phyloP scores from a whole-genome alignment of 2,113 vertebrate species.

The Pangasianodon gigas region DNA sequence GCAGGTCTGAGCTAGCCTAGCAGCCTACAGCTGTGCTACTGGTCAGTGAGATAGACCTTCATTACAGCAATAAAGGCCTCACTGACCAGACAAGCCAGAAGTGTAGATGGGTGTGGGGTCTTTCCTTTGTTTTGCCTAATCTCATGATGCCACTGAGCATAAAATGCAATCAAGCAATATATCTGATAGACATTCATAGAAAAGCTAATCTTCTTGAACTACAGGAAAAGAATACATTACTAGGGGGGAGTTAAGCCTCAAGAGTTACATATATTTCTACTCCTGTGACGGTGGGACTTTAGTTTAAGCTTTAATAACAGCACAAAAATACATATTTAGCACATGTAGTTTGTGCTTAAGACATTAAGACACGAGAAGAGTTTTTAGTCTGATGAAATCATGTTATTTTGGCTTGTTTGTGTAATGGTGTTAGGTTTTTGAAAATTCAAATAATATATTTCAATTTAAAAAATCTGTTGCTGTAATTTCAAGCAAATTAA shows the following conservation, averaged over 20 bases:
- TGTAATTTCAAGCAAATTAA: neutral
- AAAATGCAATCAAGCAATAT: constrained; percentile 41
- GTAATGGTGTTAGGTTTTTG: neutral
- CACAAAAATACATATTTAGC: neutral
- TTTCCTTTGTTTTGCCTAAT: constrained; percentile 39
- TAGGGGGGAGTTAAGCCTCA: neutral
- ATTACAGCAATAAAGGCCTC: constrained; percentile 25
- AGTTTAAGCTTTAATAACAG: neutral
- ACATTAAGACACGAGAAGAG: neutral
- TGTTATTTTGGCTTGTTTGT: neutral
- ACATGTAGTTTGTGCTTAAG: neutral
- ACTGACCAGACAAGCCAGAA: constrained; percentile 19
- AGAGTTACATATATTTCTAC: neutral
- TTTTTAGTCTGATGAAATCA: neutral
- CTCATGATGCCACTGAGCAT: constrained; percentile 32
- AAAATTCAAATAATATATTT: neutral
- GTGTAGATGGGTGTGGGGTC: neutral
- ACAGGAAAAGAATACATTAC: neutral
- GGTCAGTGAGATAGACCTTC: constrained; percentile 25
- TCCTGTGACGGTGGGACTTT: neutral
- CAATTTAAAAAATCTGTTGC: neutral
- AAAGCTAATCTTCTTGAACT: constrained; percentile 38
- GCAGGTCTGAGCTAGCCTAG: neutral
- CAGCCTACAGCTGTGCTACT: constrained; percentile 29
- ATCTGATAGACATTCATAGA: constrained; percentile 12